phyloP scores from a whole-genome alignment of 2,888 invertebrate genomes.

The Steinernema scapterisci region DNA sequence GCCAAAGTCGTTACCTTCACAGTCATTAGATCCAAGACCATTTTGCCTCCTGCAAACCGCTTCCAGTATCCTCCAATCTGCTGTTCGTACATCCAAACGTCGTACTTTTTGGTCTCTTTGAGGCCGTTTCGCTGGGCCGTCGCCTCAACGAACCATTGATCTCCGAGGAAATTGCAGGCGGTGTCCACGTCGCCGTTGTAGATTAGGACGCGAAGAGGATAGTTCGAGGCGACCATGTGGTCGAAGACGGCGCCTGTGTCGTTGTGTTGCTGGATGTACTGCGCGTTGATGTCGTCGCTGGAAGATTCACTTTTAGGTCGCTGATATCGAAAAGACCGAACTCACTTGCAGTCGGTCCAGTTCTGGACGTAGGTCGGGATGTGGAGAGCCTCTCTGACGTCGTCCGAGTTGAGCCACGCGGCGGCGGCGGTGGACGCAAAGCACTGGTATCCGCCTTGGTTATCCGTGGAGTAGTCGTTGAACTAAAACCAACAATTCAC shows the following conservation, averaged over 20 bases:
- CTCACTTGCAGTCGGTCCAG: conserved; percentile 44
- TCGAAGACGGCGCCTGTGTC: conserved; percentile 55
- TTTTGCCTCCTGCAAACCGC: conserved; percentile 44
- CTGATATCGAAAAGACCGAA: neutral
- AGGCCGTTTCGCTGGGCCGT: conserved; percentile 45
- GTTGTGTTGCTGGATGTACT: conserved; percentile 52
- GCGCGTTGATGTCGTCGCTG: conserved; percentile 51
- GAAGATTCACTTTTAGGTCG: conserved; percentile 25
- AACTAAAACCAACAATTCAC: neutral
- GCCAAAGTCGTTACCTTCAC: too few relatives aligned
- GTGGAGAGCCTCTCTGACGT: conserved; percentile 57
- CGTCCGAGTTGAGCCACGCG: conserved; percentile 39
- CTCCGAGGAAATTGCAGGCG: conserved; percentile 59
- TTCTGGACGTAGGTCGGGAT: conserved; percentile 49
- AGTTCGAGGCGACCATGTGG: conserved; percentile 52
- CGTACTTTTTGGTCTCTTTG: conserved; percentile 40
- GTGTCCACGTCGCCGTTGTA: conserved; percentile 59
- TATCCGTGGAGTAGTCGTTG: conserved; percentile 37
- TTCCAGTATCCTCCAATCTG: conserved; percentile 59
- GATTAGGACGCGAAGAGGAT: conserved; percentile 53
- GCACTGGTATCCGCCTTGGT: conserved; percentile 51
- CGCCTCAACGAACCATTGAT: conserved; percentile 60
- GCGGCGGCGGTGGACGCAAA: conserved; percentile 48
- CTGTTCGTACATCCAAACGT: conserved; percentile 50
- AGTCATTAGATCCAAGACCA: conserved; percentile 54